Base-by-base conservation (phyloP, 2,797 vertebrate species). In the Centropyge bicolor region DNA sequence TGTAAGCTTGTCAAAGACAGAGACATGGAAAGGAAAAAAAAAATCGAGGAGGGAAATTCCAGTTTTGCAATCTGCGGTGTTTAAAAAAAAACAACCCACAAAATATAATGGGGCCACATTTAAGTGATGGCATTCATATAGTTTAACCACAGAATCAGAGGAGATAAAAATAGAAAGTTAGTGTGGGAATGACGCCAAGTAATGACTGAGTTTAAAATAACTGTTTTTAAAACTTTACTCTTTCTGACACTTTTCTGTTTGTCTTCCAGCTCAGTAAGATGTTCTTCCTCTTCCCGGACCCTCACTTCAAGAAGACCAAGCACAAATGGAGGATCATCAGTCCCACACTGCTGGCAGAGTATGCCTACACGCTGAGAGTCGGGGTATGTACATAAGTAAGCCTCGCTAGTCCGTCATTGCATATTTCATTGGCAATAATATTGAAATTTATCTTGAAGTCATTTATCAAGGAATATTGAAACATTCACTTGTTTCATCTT, bases 271-370 rank as follows among this genome's bases (percentile, higher is more conserved):
- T 98, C 85, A 95, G 95, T 77, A 98, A 98, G 95, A 97, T 98
- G 97, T 98, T 98, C 91, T 98, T 98, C 93, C 96, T 98, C 67
- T 98, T 98, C 82, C 97, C 97, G 24, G 97, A 98, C 91, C 97
- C 97, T 68, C 97, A 98, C 90, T 98, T 98, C 84, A 98, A 98
- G 92, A 97, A 97, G 90, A 98, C 97, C 0, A 98, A 98, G 74
- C 97, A 98, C 93, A 98, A 98, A 77, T 98, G 97, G 97, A 95
- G 97, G 90, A 98, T 98, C 86, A 97, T 98, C 83, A 98, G 97
- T 82, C 89, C 96, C 24, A 97, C 97, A 0, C 77, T 98, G 82
- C 85, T 98, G 83, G 97, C 97, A 16, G 97, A 98, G 80, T 98
- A 98, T 1, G 97, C 97, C 69, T 98, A 97, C 72, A 95, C 96